Conservation (phyloP, 2,888 invertebrate genomes). For the Eremobia ochroleuca region DNA sequence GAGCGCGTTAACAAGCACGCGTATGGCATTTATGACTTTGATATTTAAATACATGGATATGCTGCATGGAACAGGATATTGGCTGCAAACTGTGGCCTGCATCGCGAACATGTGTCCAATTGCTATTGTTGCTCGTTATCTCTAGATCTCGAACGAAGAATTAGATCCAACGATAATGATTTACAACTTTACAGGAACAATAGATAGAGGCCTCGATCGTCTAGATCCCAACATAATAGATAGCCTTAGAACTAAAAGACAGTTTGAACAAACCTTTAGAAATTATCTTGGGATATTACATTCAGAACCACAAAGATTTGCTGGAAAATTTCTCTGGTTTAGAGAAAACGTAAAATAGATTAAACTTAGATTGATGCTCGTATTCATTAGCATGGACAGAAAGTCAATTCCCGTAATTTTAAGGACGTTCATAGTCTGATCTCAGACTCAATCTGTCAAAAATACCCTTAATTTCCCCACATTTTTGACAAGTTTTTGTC, state of each 20-base stretch:
- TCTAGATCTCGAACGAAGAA: conserved; percentile 51
- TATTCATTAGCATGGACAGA: neutral
- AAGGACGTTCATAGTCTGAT: neutral
- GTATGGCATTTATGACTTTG: conserved; percentile 89
- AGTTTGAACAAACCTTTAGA: conserved; percentile 14
- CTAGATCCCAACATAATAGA: conserved; percentile 44
- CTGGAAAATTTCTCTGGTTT: neutral
- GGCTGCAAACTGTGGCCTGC: conserved; percentile 30
- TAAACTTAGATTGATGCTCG: neutral
- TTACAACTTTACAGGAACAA: conserved; percentile 60
- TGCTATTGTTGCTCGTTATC: conserved; percentile 60
- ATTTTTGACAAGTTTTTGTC: neutral
- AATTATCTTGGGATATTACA: conserved; percentile 12
- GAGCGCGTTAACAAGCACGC: conserved; percentile 88
- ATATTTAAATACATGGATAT: conserved; percentile 80
- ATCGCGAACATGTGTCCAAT: conserved; percentile 46
- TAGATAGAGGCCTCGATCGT: conserved; percentile 47
- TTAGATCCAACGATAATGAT: conserved; percentile 62
- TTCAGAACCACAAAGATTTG: neutral
- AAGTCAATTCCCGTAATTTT: too few relatives aligned
- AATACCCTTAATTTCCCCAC: neutral
- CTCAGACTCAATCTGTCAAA: neutral
- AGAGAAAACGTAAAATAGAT: neutral
- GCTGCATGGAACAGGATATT: conserved; percentile 69
- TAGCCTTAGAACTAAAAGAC: conserved; percentile 34